phyloP scores from a whole-genome alignment of 2,797 vertebrate genomes.

The Notoglanidium macrostoma region DNA sequence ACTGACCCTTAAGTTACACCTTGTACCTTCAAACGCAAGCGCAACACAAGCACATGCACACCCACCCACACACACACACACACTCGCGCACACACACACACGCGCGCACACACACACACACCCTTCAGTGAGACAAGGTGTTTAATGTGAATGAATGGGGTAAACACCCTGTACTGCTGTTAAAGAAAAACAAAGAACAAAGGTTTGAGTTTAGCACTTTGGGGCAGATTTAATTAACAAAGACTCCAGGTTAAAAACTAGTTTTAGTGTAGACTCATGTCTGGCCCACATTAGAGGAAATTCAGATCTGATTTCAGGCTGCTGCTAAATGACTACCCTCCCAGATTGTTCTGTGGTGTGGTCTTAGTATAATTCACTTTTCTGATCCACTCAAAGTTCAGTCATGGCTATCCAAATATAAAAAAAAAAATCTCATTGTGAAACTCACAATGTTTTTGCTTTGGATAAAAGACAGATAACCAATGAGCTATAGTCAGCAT shows the following conservation, averaged over 20 bases:
- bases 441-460: too few species aligned
- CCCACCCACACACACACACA: conserved; percentile 8
- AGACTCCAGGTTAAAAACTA: neutral
- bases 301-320: neutral
- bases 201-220: neutral
- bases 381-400: neutral
- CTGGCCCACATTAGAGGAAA: neutral
- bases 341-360: neutral
- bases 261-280: neutral
- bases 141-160: neutral
- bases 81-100: neutral
- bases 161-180: neutral
- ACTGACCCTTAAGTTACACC: conserved; percentile 73
- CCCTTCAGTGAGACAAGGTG: neutral
- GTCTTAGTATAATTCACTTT: neutral
- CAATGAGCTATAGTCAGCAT: too few species aligned
- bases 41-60: conserved; percentile 26
- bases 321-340: neutral
- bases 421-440: neutral
- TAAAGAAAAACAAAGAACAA: neutral
- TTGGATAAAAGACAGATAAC: too few species aligned
- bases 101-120: conserved; percentile 13
- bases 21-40: conserved; percentile 34
- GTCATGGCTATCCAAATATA: neutral
- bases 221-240: too few species aligned